phyloP scores from a whole-genome alignment of 2,888 invertebrate species.

The Rotaria socialis region DNA sequence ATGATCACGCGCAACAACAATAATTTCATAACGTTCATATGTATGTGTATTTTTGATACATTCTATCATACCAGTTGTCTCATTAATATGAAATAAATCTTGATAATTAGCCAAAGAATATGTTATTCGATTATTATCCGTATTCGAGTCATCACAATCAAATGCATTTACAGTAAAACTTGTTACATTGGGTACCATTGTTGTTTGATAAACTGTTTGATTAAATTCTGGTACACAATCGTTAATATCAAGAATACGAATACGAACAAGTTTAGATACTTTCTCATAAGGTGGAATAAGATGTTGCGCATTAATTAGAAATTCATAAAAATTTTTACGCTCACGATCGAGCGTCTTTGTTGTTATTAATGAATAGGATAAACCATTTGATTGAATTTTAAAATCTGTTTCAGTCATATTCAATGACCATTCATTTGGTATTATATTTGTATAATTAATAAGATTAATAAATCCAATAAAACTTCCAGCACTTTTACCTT shows the following conservation, averaged over 20 bases:
- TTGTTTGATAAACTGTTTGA: not conserved
- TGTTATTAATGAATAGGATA: slow-evolving; percentile 15
- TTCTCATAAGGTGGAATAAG: not conserved
- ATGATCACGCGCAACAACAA: slow-evolving; percentile 15
- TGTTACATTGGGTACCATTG: not conserved
- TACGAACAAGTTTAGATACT: not conserved
- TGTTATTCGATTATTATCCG: not conserved
- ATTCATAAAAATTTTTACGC: slow-evolving; percentile 2
- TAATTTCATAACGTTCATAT: slow-evolving; percentile 28
- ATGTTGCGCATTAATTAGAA: not conserved
- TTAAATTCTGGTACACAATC: slow-evolving; percentile 2
- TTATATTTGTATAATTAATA: not conserved
- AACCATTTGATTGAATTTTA: slow-evolving; percentile 13
- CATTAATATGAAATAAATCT: slow-evolving; percentile 35
- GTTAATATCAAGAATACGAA: slow-evolving; percentile 21
- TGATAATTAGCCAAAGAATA: slow-evolving; percentile 24
- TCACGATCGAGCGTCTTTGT: slow-evolving; percentile 11
- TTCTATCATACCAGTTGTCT: not conserved
- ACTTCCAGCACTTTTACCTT: slow-evolving; percentile 34
- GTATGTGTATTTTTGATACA: slow-evolving; percentile 3
- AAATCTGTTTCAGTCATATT: not conserved
- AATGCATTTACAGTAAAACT: not conserved
- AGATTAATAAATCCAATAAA: slow-evolving; percentile 33
- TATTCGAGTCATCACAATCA: slow-evolving; percentile 2
- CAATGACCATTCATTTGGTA: slow-evolving; percentile 1